phyloP scores from a whole-genome alignment of 2,888 invertebrate species.

The Hydroisotoma schaefferi region DNA sequence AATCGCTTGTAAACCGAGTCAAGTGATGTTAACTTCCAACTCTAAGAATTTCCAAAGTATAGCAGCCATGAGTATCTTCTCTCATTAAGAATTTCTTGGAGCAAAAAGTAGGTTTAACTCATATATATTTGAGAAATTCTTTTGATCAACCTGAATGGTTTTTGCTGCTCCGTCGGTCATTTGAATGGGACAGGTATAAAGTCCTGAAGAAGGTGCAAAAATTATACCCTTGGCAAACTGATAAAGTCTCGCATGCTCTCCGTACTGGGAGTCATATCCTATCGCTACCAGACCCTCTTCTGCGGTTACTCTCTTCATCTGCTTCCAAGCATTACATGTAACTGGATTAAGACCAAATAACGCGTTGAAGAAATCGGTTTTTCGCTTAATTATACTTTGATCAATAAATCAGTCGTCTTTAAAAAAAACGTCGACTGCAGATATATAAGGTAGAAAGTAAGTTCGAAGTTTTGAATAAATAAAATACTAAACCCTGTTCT shows the following conservation, averaged over 20 bases:
- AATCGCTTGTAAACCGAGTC: conserved; percentile 50
- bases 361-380: too few species aligned
- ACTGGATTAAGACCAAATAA: neutral
- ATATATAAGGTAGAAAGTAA: too few species aligned
- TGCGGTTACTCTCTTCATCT: conserved; percentile 56
- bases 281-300: conserved; percentile 58
- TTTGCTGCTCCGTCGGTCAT: conserved; percentile 62
- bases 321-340: conserved; percentile 57
- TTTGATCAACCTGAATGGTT: conserved; percentile 52
- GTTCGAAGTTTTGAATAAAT: too few species aligned
- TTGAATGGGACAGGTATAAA: conserved; percentile 59
- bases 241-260: conserved; percentile 53
- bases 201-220: conserved; percentile 56
- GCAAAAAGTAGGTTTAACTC: too few species aligned
- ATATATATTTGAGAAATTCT: conserved; percentile 1
- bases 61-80: too few species aligned
- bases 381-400: too few species aligned
- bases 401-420: too few species aligned
- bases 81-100: too few species aligned
- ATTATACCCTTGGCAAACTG: conserved; percentile 55
- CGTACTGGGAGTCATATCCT: conserved; percentile 54
- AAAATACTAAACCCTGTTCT: too few species aligned
- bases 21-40: conserved; percentile 37
- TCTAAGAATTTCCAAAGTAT: conserved; percentile 26
- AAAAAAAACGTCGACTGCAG: too few species aligned